Percentiles rank a stretch among this genome's conserved stretches.
These are phyloP conservation scores for Melanogrammus aeglefinus DNA, from an alignment of 2,797 vertebrate species.

Conservation along the genomic window DNA sequence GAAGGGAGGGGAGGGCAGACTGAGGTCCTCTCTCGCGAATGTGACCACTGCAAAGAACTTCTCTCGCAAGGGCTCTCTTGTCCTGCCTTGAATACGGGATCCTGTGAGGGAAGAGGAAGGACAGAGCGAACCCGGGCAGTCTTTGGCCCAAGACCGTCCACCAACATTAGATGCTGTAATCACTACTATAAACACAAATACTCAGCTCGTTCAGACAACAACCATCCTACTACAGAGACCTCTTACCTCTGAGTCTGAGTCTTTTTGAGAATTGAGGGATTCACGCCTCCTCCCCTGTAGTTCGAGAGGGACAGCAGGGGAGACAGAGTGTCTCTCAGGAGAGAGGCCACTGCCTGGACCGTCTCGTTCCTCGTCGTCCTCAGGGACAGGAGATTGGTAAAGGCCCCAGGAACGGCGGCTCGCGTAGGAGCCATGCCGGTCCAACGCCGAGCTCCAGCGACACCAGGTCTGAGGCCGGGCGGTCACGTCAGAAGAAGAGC, in stretches of 20 bases:
- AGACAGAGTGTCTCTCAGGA: conserved; percentile 65
- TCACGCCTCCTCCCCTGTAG: conserved; percentile 51
- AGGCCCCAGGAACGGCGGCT: conserved; percentile 72
- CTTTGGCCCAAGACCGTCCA: background rate
- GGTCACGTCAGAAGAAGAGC: conserved; percentile 19
- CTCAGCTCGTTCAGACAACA: background rate
- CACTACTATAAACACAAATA: background rate
- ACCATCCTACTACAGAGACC: background rate
- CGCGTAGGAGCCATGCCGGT: conserved; percentile 33
- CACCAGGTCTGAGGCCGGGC: conserved; percentile 46
- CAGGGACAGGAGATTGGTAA: conserved; percentile 73
- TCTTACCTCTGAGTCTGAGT: background rate
- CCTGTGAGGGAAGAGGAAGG: conserved; percentile 63
- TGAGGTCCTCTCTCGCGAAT: conserved; percentile 61
- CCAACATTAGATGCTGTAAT: background rate
- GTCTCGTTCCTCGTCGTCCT: conserved; percentile 83
- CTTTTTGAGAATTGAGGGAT: conserved; percentile 62
- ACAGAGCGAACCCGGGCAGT: background rate
- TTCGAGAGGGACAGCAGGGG: conserved; percentile 52
- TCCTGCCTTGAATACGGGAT: conserved; percentile 78
- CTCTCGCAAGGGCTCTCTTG: conserved; percentile 81
- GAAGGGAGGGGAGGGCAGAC: conserved; percentile 66
- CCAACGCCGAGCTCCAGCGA: conserved; percentile 9
- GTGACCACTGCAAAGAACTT: conserved; percentile 72
- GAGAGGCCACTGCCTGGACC: conserved; percentile 64